Evolutionary conservation across 2,113 vertebrate species (phyloP).

Genomic region (Cisticola juncidis): DNA sequence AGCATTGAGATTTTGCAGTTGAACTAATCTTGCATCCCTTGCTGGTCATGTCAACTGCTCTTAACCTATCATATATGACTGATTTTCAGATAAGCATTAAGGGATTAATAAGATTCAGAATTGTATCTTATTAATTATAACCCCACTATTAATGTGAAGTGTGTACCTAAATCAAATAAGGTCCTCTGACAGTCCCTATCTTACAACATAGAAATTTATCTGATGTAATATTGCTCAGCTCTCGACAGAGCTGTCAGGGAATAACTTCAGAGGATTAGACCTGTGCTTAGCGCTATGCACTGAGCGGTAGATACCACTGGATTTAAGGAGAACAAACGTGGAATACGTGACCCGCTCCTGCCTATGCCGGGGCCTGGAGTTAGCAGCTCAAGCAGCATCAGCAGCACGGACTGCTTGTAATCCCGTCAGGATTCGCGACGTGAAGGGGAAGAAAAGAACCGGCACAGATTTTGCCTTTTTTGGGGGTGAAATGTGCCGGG

Average conservation of each 20-base stretch:
- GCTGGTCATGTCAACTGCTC: not conserved
- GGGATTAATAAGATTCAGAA: not conserved
- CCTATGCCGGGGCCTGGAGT: not conserved
- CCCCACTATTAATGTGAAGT: not conserved
- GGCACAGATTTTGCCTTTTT: not conserved
- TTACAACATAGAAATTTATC: not conserved
- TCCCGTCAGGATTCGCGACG: not conserved
- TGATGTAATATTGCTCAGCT: not conserved
- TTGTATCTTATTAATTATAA: not conserved
- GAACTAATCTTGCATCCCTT: not conserved
- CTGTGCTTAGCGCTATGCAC: not conserved
- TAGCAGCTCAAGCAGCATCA: not conserved
- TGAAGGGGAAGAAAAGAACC: not conserved
- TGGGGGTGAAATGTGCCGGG: not conserved
- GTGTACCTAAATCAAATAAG: not conserved
- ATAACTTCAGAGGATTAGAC: not conserved
- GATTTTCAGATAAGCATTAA: slow-evolving; percentile 1
- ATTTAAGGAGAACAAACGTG: not conserved
- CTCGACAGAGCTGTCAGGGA: not conserved
- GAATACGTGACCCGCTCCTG: not conserved
- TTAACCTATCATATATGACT: not conserved
- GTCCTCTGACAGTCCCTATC: not conserved
- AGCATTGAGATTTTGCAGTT: not conserved
- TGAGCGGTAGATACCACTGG: not conserved
- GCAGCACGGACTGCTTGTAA: not conserved